phyloP scores from a whole-genome alignment of 2,113 vertebrate species.

The Strix aluco region DNA sequence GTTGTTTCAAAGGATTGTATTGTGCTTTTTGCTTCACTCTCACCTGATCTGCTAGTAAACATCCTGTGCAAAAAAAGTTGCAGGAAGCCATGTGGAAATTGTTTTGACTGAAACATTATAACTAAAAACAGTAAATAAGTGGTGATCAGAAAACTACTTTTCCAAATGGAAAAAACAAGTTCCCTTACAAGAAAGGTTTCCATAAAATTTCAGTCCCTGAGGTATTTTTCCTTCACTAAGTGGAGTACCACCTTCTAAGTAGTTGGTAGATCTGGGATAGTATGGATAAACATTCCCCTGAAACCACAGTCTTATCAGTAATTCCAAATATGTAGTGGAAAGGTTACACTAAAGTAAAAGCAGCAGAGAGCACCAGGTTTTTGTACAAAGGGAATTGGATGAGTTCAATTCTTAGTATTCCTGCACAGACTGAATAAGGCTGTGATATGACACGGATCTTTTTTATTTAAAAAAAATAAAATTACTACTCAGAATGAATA shows the following conservation, averaged over 20 bases:
- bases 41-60: background rate
- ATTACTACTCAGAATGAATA: background rate
- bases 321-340: constrained; percentile 22
- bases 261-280: background rate
- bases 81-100: background rate
- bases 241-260: background rate
- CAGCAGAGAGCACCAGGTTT: background rate
- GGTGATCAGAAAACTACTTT: background rate
- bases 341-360: background rate
- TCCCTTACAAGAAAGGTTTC: background rate
- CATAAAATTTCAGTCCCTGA: background rate
- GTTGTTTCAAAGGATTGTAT: background rate
- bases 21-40: background rate
- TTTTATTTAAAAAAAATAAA: background rate
- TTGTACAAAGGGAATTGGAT: background rate
- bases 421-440: background rate
- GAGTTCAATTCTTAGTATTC: background rate
- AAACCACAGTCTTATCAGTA: background rate
- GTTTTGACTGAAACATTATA: background rate
- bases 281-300: background rate
- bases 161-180: background rate
- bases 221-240: background rate
- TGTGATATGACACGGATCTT: background rate
- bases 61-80: background rate
- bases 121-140: background rate